Evolutionary conservation across 1,140 invertebrate genomes (phyloP).

Genomic region (Nasonia vitripennis): DNA sequence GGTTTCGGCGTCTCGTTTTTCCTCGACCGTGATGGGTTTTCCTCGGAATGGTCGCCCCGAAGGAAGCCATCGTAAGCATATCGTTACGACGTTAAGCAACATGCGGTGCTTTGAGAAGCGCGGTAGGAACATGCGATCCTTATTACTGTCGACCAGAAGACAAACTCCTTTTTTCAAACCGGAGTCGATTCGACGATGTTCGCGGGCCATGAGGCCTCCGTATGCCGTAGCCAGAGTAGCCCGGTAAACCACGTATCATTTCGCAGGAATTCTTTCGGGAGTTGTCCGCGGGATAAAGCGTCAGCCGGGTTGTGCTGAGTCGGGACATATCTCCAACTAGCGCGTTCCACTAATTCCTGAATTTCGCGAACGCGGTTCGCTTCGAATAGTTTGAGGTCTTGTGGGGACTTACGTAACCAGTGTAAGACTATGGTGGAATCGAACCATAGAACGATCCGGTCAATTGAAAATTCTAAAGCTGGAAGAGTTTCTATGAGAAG

Average conservation of each 20-base stretch:
- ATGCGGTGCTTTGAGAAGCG: background rate
- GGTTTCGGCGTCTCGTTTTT: too few species aligned
- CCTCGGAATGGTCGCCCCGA: too few species aligned
- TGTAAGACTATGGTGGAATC: constrained; percentile 30
- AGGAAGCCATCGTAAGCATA: too few species aligned
- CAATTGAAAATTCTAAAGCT: background rate
- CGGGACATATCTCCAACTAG: constrained; percentile 58
- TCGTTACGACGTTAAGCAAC: background rate
- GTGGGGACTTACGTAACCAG: constrained; percentile 49
- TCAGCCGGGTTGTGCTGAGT: constrained; percentile 60
- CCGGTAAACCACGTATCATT: constrained; percentile 23
- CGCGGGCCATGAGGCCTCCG: constrained; percentile 18
- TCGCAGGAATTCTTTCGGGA: constrained; percentile 11
- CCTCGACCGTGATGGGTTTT: too few species aligned
- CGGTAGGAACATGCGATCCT: background rate
- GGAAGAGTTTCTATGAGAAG: background rate
- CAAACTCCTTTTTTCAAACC: background rate
- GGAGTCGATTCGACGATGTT: too few species aligned
- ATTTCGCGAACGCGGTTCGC: constrained; percentile 59
- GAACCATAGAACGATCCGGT: constrained; percentile 34
- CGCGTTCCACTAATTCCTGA: constrained; percentile 27
- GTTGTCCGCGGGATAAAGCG: constrained; percentile 50
- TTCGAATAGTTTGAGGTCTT: constrained; percentile 18
- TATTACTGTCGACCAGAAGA: background rate
- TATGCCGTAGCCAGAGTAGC: background rate